These are phyloP conservation scores for Melanogrammus aeglefinus DNA, from an alignment of 2,797 vertebrate species.

Conservation along the genomic window DNA sequence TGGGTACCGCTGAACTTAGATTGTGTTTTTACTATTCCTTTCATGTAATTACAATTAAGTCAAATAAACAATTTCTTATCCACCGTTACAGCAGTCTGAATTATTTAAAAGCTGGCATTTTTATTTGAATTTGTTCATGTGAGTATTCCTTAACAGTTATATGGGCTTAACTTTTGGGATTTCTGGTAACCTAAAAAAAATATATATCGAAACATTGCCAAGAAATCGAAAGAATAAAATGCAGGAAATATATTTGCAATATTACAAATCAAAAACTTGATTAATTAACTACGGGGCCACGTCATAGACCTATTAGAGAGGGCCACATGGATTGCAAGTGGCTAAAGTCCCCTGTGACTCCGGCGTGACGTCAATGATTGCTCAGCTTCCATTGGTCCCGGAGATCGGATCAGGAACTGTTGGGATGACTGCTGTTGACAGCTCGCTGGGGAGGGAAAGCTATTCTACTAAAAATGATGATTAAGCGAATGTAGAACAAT, in stretches of 20 bases:
- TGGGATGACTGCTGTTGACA: slow-evolving; percentile 56
- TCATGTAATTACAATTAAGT: slow-evolving; percentile 71
- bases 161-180: not conserved
- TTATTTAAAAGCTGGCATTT: slow-evolving; percentile 1
- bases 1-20: slow-evolving; percentile 58
- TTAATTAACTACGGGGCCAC: not conserved
- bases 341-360: not conserved
- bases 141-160: not conserved
- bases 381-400: not conserved
- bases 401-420: slow-evolving; percentile 43
- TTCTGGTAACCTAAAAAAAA: not conserved
- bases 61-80: slow-evolving; percentile 72
- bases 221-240: not conserved
- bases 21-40: slow-evolving; percentile 67
- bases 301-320: not conserved
- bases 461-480: not conserved
- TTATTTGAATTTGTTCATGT: not conserved
- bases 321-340: not conserved
- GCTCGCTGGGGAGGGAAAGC: slow-evolving; percentile 9
- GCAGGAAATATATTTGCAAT: not conserved
- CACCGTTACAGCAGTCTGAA: slow-evolving; percentile 52
- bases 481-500: not conserved
- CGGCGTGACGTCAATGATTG: slow-evolving; percentile 42
- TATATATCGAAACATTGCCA: not conserved
- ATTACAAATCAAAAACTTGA: not conserved